Evolutionary conservation across 2,888 invertebrate genomes (phyloP).

Genomic region (Lissonota sp.): DNA sequence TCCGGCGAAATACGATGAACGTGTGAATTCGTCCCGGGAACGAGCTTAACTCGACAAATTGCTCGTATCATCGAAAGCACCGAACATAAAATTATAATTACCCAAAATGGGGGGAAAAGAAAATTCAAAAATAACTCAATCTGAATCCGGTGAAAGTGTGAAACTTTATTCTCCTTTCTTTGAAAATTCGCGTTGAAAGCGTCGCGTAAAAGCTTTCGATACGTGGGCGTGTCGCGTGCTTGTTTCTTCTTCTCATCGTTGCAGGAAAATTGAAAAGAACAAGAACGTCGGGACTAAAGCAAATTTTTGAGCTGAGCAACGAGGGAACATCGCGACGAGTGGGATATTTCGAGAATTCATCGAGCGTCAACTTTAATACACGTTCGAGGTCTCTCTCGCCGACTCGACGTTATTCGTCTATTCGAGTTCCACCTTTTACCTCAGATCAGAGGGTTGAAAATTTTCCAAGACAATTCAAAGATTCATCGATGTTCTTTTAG

Average conservation of each 20-base stretch:
- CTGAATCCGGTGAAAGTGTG: neutral
- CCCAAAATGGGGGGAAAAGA: neutral
- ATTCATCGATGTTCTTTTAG: too few species aligned
- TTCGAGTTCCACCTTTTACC: too few species aligned
- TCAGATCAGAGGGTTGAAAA: too few species aligned
- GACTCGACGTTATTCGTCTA: too few species aligned
- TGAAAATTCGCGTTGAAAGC: slow-evolving; percentile 5
- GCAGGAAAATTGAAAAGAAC: slow-evolving; percentile 12
- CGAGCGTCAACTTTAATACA: too few species aligned
- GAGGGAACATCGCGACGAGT: slow-evolving; percentile 9
- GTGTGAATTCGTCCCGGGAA: neutral
- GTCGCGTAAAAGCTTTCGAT: slow-evolving; percentile 23
- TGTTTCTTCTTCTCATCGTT: neutral
- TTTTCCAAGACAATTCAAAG: too few species aligned
- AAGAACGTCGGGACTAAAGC: slow-evolving; percentile 9
- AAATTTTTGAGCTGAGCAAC: slow-evolving; percentile 6
- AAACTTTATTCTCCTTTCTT: slow-evolving; percentile 21
- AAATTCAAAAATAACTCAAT: neutral
- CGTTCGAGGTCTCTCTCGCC: too few species aligned
- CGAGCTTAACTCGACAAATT: neutral
- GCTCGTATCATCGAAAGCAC: neutral
- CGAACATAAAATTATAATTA: neutral
- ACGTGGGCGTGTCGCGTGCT: neutral
- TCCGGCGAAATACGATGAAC: slow-evolving; percentile 4
- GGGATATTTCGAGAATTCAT: slow-evolving; percentile 26